Conservation (phyloP, 1,140 invertebrate species). For the Drosophila azteca region DNA sequence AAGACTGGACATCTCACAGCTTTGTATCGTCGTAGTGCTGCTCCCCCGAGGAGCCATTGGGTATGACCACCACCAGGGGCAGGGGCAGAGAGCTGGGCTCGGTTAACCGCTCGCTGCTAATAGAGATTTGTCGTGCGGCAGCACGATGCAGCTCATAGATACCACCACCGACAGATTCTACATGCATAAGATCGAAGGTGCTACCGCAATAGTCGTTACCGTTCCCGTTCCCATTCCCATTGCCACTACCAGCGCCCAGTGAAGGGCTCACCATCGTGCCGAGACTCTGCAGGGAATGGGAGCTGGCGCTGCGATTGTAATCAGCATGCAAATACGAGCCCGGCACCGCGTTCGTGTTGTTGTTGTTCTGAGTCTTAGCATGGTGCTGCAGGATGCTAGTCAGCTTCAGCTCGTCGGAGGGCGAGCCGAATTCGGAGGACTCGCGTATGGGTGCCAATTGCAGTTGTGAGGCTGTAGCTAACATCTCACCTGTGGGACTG, state of each 20-base stretch:
- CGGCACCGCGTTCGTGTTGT: constrained; percentile 16
- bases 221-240: constrained; percentile 45
- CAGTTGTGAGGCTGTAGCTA: constrained; percentile 80
- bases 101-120: constrained; percentile 59
- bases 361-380: constrained; percentile 42
- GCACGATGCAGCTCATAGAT: constrained; percentile 33
- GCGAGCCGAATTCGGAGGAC: constrained; percentile 82
- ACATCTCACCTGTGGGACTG: constrained; percentile 84
- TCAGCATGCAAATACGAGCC: constrained; percentile 59
- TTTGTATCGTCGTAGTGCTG: constrained; percentile 71
- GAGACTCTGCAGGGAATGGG: constrained; percentile 75
- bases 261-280: constrained; percentile 39
- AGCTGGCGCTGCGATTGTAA: constrained; percentile 75
- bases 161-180: constrained; percentile 38
- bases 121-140: constrained; percentile 52
- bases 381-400: constrained; percentile 53
- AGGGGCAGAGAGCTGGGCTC: constrained; percentile 54
- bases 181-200: constrained; percentile 57
- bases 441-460: constrained; percentile 84
- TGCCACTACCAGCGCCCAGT: constrained; percentile 14
- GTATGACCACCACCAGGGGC: constrained; percentile 79
- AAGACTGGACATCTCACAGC: constrained; percentile 54
- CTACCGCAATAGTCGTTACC: constrained; percentile 66
- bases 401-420: constrained; percentile 71
- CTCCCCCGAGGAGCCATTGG: constrained; percentile 63